A percentile compares a stretch with the other conserved stretches of the same genome.
These are phyloP conservation scores for Pteropus rufus DNA, from an alignment of 2,797 vertebrate species.

Conservation along the genomic window DNA sequence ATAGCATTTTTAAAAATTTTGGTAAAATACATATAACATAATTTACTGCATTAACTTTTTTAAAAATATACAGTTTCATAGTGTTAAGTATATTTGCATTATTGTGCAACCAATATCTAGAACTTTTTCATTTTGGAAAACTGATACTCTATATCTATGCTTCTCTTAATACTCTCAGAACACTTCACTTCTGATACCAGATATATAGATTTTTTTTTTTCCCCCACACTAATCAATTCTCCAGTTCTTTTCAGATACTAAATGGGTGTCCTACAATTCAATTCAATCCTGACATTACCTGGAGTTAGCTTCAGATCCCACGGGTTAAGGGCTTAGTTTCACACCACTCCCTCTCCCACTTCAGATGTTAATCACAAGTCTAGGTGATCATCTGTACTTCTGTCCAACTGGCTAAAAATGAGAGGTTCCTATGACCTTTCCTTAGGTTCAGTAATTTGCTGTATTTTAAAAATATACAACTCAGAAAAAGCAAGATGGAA, in stretches of 20 bases:
- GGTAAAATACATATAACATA: background rate
- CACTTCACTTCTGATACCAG: background rate
- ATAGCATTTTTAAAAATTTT: background rate
- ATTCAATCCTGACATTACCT: background rate
- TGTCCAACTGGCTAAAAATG: background rate
- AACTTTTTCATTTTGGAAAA: background rate
- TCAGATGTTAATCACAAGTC: background rate
- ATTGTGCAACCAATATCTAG: background rate
- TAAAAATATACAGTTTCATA: background rate
- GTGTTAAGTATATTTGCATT: background rate
- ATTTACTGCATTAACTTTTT: background rate
- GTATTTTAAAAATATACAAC: background rate
- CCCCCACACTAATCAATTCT: background rate
- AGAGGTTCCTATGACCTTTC: background rate
- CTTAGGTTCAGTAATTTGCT: background rate
- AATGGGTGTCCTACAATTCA: background rate
- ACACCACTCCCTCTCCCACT: background rate
- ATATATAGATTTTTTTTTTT: background rate
- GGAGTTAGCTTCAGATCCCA: background rate
- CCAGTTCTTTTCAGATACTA: background rate
- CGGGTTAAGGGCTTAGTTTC: background rate
- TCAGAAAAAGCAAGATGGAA: background rate
- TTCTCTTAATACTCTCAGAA: background rate
- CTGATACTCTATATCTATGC: background rate
- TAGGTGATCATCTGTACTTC: background rate